Evolutionary conservation across 2,113 vertebrate species (phyloP).

Genomic region (Lathamus discolor): DNA sequence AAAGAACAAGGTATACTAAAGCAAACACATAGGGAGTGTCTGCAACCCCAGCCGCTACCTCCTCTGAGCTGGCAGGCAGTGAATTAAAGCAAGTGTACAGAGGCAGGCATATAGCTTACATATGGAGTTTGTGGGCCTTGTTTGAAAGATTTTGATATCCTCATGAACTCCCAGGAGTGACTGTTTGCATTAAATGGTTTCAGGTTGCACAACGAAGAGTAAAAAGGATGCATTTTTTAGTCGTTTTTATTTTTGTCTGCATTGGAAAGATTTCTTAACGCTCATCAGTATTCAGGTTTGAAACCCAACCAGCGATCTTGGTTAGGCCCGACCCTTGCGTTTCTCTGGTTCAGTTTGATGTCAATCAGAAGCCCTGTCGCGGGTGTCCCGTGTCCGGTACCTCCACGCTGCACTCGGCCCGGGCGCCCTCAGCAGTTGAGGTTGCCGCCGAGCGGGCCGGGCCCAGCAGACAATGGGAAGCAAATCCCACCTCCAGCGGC

Average conservation of each 20-base stretch:
- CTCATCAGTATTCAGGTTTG: not conserved
- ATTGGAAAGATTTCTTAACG: not conserved
- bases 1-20: conserved; percentile 52
- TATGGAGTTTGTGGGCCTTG: not conserved
- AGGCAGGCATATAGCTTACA: not conserved
- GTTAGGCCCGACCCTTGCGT: not conserved
- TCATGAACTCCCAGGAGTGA: not conserved
- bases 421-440: not conserved
- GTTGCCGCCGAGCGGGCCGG: not conserved
- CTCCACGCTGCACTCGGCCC: not conserved
- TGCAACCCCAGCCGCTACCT: not conserved
- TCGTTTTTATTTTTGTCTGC: not conserved
- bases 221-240: not conserved
- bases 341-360: not conserved
- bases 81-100: not conserved
- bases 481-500: conserved; percentile 46
- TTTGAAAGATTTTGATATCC: not conserved
- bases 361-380: fast-evolving
- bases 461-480: conserved; percentile 44
- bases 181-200: not conserved
- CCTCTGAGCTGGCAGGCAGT: not conserved
- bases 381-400: not conserved
- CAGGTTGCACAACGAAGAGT: not conserved
- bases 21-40: conserved; percentile 36
- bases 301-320: not conserved